phyloP scores from a whole-genome alignment of 1,140 invertebrate genomes.

The Aphidius ervi region DNA sequence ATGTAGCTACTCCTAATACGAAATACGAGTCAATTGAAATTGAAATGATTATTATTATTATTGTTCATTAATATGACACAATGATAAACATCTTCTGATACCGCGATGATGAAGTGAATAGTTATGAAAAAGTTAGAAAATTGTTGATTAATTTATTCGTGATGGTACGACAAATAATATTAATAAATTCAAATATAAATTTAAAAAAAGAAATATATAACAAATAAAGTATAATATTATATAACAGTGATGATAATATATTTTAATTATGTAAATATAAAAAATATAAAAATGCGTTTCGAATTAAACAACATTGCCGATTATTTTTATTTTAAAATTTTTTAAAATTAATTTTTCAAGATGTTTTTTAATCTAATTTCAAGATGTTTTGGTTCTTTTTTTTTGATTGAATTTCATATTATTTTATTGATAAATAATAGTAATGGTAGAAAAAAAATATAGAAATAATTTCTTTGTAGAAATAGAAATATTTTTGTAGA shows the following conservation, averaged over 20 bases:
- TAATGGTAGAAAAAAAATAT: too few relatives aligned
- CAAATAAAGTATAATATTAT: too few relatives aligned
- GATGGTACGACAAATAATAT: background rate
- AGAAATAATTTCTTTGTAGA: background rate
- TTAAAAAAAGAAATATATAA: too few relatives aligned
- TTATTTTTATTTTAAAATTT: too few relatives aligned
- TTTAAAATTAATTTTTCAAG: too few relatives aligned
- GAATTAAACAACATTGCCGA: constrained; percentile 7
- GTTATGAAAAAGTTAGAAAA: background rate
- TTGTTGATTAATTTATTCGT: background rate
- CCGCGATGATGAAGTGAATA: background rate
- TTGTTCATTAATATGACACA: background rate
- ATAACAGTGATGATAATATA: too few relatives aligned
- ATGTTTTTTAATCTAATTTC: too few relatives aligned
- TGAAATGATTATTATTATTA: constrained; percentile 26
- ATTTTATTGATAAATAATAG: too few relatives aligned
- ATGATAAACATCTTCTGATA: constrained; percentile 17
- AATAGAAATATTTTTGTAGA: background rate
- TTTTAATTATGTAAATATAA: background rate
- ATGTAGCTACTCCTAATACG: constrained; percentile 48
- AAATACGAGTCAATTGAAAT: constrained; percentile 53
- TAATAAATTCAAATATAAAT: background rate
- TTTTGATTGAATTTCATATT: too few relatives aligned
- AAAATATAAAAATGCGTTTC: constrained; percentile 6
- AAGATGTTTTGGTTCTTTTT: too few relatives aligned